Evolutionary conservation across 2,888 invertebrate genomes (phyloP).

Genomic region (Oconnorella tubifera): DNA sequence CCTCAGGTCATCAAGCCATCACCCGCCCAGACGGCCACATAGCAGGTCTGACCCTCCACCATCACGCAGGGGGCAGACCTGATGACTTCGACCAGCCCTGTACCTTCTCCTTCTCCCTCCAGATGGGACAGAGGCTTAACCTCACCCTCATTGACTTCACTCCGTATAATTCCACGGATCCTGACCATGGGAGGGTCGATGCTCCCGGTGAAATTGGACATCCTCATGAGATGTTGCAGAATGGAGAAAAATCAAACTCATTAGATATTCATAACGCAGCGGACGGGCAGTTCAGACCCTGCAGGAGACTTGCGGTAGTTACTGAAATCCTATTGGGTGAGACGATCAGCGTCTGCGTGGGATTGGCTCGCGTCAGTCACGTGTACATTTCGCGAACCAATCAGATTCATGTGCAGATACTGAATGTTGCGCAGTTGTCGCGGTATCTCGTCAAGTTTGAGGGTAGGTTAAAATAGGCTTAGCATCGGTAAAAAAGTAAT

Average conservation of each 20-base stretch:
- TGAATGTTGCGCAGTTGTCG: neutral
- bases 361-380: conserved; percentile 9
- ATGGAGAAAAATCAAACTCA: neutral
- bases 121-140: conserved; percentile 16
- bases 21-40: conserved; percentile 11
- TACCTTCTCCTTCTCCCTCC: conserved; percentile 7
- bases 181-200: neutral
- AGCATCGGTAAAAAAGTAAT: too few species aligned
- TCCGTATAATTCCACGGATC: neutral
- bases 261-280: neutral
- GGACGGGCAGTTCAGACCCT: neutral
- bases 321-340: conserved; percentile 2
- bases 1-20: conserved; percentile 5
- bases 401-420: conserved; percentile 15
- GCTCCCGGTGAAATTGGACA: neutral
- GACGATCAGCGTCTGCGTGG: conserved; percentile 11
- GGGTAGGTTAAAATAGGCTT: conserved; percentile 7
- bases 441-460: conserved; percentile 15
- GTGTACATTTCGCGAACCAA: conserved; percentile 17
- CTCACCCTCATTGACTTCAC: conserved; percentile 20
- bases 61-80: neutral
- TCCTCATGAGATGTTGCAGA: neutral
- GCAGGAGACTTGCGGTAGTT: conserved; percentile 5
- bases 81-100: neutral
- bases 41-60: neutral